phyloP scores from a whole-genome alignment of 2,888 invertebrate genomes.

The Zygogramma bicolorata region DNA sequence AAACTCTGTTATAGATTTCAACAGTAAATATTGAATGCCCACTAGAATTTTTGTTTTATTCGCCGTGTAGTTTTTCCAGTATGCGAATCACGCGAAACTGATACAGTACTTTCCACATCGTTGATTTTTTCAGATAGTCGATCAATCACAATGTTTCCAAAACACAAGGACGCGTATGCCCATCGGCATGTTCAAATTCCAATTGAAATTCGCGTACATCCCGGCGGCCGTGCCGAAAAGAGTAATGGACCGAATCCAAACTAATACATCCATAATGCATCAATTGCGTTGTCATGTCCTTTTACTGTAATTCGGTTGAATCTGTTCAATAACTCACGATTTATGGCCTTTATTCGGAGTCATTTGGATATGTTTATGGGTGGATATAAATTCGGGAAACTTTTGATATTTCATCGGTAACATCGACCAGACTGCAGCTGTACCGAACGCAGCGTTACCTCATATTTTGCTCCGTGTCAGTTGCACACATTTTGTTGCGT shows the following conservation, averaged over 20 bases:
- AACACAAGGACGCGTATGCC: background rate
- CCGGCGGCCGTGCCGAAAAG: background rate
- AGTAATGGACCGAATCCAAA: constrained; percentile 9
- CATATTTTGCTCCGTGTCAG: background rate
- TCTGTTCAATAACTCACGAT: constrained; percentile 20
- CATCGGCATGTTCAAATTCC: background rate
- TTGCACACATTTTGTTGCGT: background rate
- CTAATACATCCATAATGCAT: constrained; percentile 15
- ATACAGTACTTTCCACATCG: too few species aligned
- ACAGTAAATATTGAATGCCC: too few species aligned
- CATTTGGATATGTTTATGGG: constrained; percentile 27
- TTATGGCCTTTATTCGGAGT: constrained; percentile 14
- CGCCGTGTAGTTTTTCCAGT: too few species aligned
- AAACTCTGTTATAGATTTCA: too few species aligned
- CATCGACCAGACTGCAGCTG: background rate
- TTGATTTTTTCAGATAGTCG: too few species aligned
- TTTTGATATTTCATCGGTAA: constrained; percentile 3
- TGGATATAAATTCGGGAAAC: constrained; percentile 16
- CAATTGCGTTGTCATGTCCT: constrained; percentile 10
- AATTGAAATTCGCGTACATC: background rate
- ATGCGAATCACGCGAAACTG: too few species aligned
- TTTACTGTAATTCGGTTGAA: constrained; percentile 18
- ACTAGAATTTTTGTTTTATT: too few species aligned
- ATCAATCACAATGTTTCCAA: too few species aligned
- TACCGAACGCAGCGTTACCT: background rate